Conservation (phyloP, 1,140 invertebrate species). For the Dryas iulia region DNA sequence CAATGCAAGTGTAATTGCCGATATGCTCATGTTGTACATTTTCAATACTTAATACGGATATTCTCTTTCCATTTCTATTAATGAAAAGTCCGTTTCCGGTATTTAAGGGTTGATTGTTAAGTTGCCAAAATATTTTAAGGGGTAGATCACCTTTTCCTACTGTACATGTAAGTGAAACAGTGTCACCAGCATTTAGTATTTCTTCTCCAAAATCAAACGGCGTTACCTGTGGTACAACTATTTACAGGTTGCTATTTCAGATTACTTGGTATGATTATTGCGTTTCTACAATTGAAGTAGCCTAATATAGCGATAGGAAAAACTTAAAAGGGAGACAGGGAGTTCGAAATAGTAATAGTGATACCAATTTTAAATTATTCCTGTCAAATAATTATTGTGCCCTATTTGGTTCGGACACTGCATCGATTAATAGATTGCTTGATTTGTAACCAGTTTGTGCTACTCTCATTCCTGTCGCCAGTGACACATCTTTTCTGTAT, state of each 20-base stretch:
- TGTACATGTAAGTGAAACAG: constrained; percentile 87
- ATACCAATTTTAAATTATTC: constrained; percentile 85
- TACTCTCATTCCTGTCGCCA: constrained; percentile 74
- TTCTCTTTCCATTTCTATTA: constrained; percentile 78
- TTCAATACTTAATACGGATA: constrained; percentile 80
- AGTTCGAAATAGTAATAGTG: constrained; percentile 6
- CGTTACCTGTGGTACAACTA: constrained; percentile 85
- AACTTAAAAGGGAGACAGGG: neutral
- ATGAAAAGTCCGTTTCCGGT: constrained; percentile 68
- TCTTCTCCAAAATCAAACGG: constrained; percentile 86
- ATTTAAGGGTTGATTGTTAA: constrained; percentile 80
- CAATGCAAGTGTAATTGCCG: constrained; percentile 90
- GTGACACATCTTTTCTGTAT: constrained; percentile 78
- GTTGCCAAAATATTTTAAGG: constrained; percentile 84
- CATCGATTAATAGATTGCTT: constrained; percentile 87
- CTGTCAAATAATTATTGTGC: constrained; percentile 82
- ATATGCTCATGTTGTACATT: constrained; percentile 86
- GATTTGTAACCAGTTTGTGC: constrained; percentile 82
- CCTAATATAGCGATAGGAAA: neutral
- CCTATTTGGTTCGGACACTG: constrained; percentile 85
- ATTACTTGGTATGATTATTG: neutral
- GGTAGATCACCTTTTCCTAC: constrained; percentile 87
- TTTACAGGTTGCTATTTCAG: constrained; percentile 15
- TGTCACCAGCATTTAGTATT: constrained; percentile 86
- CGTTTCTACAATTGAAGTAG: neutral